Evolutionary conservation across 2,113 vertebrate genomes (phyloP).

Genomic region (Hydrolagus affinis): DNA sequence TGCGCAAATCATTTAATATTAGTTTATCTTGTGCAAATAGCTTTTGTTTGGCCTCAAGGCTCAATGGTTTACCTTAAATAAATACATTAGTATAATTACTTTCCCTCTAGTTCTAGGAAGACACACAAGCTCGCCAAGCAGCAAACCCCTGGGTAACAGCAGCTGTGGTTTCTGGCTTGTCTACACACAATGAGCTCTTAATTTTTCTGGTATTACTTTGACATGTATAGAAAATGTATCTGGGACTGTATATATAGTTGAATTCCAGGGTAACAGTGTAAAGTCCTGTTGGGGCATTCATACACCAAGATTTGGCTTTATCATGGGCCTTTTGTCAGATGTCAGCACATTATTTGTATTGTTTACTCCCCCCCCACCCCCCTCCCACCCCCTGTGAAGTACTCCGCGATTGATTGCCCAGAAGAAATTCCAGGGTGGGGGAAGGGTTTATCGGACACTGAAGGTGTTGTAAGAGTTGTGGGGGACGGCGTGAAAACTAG

Average conservation of each 20-base stretch:
- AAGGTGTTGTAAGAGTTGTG: neutral
- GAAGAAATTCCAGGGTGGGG: neutral
- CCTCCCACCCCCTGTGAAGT: neutral
- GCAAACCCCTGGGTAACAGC: neutral
- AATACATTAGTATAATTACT: neutral
- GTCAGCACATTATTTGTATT: neutral
- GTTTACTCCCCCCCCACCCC: neutral
- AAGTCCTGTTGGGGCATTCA: neutral
- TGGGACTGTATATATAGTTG: neutral
- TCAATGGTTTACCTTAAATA: neutral
- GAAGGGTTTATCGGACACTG: neutral
- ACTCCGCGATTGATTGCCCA: neutral
- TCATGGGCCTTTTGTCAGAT: neutral
- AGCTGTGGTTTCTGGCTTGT: neutral
- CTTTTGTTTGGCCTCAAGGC: neutral
- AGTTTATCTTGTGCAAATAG: neutral
- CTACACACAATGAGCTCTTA: neutral
- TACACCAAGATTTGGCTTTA: neutral
- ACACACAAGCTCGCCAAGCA: neutral
- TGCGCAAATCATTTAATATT: neutral
- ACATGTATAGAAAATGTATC: neutral
- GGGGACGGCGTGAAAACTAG: neutral
- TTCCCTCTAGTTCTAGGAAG: neutral
- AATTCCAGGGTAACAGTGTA: neutral
- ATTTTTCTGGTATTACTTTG: neutral